phyloP scores from a whole-genome alignment of 1,140 invertebrate species.

The Heterodera schachtii region DNA sequence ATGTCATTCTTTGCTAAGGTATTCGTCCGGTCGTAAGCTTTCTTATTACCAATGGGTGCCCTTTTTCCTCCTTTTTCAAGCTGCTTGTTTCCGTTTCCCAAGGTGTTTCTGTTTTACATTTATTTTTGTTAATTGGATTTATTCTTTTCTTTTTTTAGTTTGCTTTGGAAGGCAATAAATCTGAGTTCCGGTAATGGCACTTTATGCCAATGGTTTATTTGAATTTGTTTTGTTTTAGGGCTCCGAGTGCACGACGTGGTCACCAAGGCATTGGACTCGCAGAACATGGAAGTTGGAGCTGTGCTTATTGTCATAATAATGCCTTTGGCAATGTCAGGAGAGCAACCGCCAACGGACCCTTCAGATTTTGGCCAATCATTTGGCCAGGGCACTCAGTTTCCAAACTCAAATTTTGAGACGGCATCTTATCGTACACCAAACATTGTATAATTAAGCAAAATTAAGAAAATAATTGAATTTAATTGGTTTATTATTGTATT shows the following conservation, averaged over 20 bases:
- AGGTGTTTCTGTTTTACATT: constrained; percentile 56
- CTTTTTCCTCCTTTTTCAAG: constrained; percentile 67
- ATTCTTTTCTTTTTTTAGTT: background rate
- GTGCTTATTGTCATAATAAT: background rate
- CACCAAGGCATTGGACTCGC: constrained; percentile 53
- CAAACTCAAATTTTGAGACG: constrained; percentile 48
- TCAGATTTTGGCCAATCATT: constrained; percentile 52
- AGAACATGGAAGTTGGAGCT: constrained; percentile 28
- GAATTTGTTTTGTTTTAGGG: constrained; percentile 37
- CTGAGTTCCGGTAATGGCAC: constrained; percentile 19
- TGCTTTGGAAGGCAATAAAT: constrained; percentile 39
- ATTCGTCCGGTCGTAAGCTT: constrained; percentile 52
- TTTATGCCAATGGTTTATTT: constrained; percentile 16
- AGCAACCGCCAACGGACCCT: constrained; percentile 50
- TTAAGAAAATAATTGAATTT: constrained; percentile 11
- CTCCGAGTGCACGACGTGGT: constrained; percentile 63
- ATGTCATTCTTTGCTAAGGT: constrained; percentile 35
- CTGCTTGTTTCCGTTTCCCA: constrained; percentile 67
- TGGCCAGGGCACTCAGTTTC: constrained; percentile 56
- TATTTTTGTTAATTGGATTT: constrained; percentile 54
- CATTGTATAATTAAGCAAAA: constrained; percentile 11
- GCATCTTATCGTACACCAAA: constrained; percentile 56
- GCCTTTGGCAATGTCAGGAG: constrained; percentile 52
- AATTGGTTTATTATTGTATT: constrained; percentile 13
- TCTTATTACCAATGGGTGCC: constrained; percentile 67